Conservation (phyloP, 2,113 vertebrate species). For the Muscicapa adusta region DNA sequence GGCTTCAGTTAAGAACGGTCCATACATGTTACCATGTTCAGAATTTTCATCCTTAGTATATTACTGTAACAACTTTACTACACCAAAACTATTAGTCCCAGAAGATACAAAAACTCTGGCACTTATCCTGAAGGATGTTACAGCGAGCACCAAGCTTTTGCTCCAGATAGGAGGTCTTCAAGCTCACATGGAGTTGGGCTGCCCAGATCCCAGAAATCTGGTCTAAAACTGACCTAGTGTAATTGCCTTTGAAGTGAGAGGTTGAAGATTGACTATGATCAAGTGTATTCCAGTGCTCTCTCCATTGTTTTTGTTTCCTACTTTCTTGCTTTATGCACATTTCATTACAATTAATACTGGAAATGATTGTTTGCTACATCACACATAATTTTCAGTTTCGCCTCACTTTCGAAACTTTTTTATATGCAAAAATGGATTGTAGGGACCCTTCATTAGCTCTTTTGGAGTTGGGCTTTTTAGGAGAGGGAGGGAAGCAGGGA, state of each 20-base stretch:
- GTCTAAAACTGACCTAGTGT: neutral
- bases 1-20: neutral
- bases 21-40: neutral
- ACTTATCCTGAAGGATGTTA: neutral
- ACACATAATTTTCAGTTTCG: neutral
- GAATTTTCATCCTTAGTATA: neutral
- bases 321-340: neutral
- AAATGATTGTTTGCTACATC: neutral
- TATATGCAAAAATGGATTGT: neutral
- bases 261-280: neutral
- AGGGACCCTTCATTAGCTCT: neutral
- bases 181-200: accelerated
- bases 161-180: neutral
- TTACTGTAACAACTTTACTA: neutral
- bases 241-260: neutral
- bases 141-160: neutral
- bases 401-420: neutral
- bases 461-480: neutral
- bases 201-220: neutral
- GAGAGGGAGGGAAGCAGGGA: neutral
- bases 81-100: neutral
- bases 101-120: neutral
- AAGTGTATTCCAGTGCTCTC: neutral
- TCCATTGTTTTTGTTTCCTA: neutral
- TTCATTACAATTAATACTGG: neutral